Base-by-base conservation (phyloP, 2,113 vertebrate genomes). In the Scalopus aquaticus region DNA sequence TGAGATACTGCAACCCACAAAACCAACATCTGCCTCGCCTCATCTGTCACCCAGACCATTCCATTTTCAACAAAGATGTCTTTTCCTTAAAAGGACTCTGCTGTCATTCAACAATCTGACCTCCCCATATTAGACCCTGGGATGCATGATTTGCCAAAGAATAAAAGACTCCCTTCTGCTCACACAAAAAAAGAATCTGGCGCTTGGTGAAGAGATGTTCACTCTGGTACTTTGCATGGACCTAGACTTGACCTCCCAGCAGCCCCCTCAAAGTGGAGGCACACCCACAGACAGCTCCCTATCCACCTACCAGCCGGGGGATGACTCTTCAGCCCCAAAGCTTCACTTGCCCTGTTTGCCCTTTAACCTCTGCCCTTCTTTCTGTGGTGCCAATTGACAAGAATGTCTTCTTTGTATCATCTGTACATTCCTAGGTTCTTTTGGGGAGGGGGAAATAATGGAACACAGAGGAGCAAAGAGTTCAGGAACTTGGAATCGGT, bases 101-200 rank as follows among this genome's bases (percentile, higher is more conserved):
- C 78, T 58, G 74, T 76, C 81, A 49, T 58, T 81, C 80, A 62
- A 73, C 79, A 58, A 88, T 82, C 79, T 87, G 84, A 35, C 90
- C 90, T 86, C 67, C 15, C 54, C 73, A 70, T 80, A 78, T 77
- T 19, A 81, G 72, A 54, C 69, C 90, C 84, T 72, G 96, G 92
- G 96, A 96, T 93, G 85, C 9, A 60, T 37, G 15, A 44, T 88
- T 88, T 86, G 73, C 73, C 88, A 51, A 83, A 89, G 82, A 76
- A 97, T 95, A 97, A 97, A 96, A 82, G 95, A n/a, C 37, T 51
- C 81, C 73, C 88, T 97, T 97, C 95, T 96, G 74, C 69, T 83
- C 85, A 13, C 30, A 85, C 35, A 69, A 92, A 88, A 49, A 10
- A 30, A 56, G 0, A 62, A 56, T 35, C 65, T 49, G 90, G 72